Evolutionary conservation across 2,113 vertebrate species (phyloP).

Genomic region (Daphoenositta chrysoptera): DNA sequence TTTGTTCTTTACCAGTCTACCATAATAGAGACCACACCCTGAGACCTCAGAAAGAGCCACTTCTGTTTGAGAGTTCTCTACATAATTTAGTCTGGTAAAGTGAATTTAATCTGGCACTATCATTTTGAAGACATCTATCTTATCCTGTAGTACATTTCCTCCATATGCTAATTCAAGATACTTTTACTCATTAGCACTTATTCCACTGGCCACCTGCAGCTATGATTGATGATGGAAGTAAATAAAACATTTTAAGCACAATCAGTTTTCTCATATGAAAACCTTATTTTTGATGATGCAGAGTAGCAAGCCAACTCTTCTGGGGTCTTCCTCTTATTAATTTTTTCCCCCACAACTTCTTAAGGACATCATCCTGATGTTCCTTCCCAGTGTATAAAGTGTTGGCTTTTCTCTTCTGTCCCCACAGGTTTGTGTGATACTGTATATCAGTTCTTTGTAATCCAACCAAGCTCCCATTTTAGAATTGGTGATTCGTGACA

Average conservation of each 20-base stretch:
- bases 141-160: background rate
- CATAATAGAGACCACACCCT: background rate
- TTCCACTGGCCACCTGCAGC: background rate
- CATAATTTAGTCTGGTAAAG: background rate
- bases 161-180: background rate
- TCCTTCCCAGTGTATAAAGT: background rate
- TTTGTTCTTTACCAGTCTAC: background rate
- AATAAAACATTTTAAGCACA: background rate
- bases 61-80: background rate
- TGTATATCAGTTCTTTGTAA: background rate
- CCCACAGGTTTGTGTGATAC: background rate
- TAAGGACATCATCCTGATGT: background rate
- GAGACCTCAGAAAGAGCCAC: background rate
- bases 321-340: background rate
- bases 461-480: background rate
- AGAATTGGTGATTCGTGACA: background rate
- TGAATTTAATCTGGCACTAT: background rate
- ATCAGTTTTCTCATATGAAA: background rate
- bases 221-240: background rate
- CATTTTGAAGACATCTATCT: background rate
- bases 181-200: background rate
- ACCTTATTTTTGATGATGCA: background rate
- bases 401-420: background rate
- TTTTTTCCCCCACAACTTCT: background rate
- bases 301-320: background rate